These are phyloP conservation scores for Spodoptera exigua DNA, from an alignment of 2,888 invertebrate genomes.

Conservation along the genomic window DNA sequence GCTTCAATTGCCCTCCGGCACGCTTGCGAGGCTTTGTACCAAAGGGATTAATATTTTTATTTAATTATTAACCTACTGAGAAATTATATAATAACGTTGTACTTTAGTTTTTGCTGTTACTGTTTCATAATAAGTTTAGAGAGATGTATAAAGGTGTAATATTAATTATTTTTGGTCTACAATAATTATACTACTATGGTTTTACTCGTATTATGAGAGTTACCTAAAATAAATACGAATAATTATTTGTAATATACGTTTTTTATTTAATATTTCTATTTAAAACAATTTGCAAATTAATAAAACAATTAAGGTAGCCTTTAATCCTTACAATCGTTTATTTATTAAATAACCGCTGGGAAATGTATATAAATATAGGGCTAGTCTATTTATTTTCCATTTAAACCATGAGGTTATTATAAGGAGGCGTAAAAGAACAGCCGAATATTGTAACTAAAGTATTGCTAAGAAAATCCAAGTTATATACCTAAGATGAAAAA, in stretches of 20 bases:
- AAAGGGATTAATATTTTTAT: conserved; percentile 31
- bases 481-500: no score
- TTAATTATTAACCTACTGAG: conserved; percentile 22
- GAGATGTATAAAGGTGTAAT: background rate
- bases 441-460: background rate
- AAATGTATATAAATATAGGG: background rate
- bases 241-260: background rate
- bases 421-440: background rate
- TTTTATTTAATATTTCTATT: conserved; percentile 11
- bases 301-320: conserved; percentile 16
- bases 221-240: no score
- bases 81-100: conserved; percentile 13
- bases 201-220: no score
- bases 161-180: no score
- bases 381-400: background rate
- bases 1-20: conserved; percentile 50
- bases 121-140: background rate
- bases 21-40: conserved; percentile 35
- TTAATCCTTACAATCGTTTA: conserved; percentile 23
- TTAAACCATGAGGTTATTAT: no score
- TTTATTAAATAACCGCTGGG: conserved; percentile 38
- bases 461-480: no score
- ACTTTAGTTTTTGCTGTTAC: conserved; percentile 6
- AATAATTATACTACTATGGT: no score
- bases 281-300: conserved; percentile 27